Evolutionary conservation across 2,888 invertebrate genomes (phyloP).

Genomic region (Bombylius discolor): DNA sequence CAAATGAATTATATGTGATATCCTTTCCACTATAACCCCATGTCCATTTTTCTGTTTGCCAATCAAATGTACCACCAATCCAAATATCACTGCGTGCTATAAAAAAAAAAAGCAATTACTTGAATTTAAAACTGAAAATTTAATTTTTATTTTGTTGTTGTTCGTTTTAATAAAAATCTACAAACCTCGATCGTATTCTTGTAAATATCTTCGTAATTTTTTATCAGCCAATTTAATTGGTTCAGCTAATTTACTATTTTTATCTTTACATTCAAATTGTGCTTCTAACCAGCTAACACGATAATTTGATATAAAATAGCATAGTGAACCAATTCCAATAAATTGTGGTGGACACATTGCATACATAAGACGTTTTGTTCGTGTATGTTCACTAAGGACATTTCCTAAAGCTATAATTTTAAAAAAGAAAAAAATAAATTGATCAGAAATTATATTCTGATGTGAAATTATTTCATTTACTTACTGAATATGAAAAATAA

Average conservation of each 20-base stretch:
- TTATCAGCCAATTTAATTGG: constrained; percentile 30
- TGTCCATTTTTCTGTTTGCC: constrained; percentile 57
- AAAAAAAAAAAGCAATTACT: too few relatives aligned
- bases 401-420: background rate
- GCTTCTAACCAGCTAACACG: constrained; percentile 53
- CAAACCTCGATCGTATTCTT: constrained; percentile 19
- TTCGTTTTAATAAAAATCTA: too few relatives aligned
- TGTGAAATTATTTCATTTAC: too few relatives aligned
- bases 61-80: constrained; percentile 75
- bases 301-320: constrained; percentile 51
- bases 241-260: constrained; percentile 47
- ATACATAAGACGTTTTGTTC: constrained; percentile 30
- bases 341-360: constrained; percentile 52
- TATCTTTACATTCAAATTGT: constrained; percentile 52
- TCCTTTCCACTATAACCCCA: constrained; percentile 65
- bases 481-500: too few relatives aligned
- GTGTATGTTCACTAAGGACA: background rate
- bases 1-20: constrained; percentile 60
- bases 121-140: too few relatives aligned
- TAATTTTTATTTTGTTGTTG: too few relatives aligned
- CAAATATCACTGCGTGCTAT: constrained; percentile 57
- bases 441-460: too few relatives aligned
- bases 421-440: too few relatives aligned
- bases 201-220: constrained; percentile 27
- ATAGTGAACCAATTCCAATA: constrained; percentile 49